Evolutionary conservation across 2,797 vertebrate species (phyloP), one percentile per base, ranked within the genome.

Genomic region (Myripristis jacobus): DNA sequence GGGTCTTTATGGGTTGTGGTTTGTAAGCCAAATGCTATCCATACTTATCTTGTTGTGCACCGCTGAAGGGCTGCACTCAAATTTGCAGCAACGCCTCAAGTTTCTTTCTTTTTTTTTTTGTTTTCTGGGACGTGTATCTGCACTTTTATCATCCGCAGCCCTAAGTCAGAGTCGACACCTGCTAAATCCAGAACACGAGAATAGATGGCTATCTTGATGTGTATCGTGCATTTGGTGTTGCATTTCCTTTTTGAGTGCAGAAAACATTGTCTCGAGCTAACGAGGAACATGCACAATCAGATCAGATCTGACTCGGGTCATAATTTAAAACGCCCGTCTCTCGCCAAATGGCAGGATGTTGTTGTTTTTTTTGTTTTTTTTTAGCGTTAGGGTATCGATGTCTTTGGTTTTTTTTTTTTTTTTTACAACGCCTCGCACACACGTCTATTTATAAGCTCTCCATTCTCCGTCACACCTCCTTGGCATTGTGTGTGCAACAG

Each of bases 371-470:
- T n/a, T n/a, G n/a, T n/a, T n/a, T n/a, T n/a, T n/a, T n/a, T n/a
- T n/a, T n/a, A 22, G 48, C 11, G 12, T 15, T 52, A 6, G 15
- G 13, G 43, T 53, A 21, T 41, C n/a, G 15, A 19, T 21, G 8
- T 53, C 51, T 27, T 18, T n/a, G n/a, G n/a, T n/a, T n/a, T n/a
- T 66, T 38, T 53, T 25, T 27, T 18, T n/a, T n/a, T n/a, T n/a
- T n/a, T n/a, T 66, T 38, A 53, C 50, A 6, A 15, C 47, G 53
- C 58, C 55, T 48, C 21, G n/a, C n/a, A n/a, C n/a, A 48, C 27
- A 43, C 59, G 22, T 65, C 55, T 81, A 55, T 82, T 71, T 74
- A 81, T 82, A 75, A 47, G 41, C 54, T 41, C 36, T 50, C 16
- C 34, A 7, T 47, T 66, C 60, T 60, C 18, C n/a, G 70, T 69